Evolutionary conservation across 2,888 invertebrate genomes (phyloP), one percentile per base, ranked within the genome.

Genomic region (Volucella bombylans): DNA sequence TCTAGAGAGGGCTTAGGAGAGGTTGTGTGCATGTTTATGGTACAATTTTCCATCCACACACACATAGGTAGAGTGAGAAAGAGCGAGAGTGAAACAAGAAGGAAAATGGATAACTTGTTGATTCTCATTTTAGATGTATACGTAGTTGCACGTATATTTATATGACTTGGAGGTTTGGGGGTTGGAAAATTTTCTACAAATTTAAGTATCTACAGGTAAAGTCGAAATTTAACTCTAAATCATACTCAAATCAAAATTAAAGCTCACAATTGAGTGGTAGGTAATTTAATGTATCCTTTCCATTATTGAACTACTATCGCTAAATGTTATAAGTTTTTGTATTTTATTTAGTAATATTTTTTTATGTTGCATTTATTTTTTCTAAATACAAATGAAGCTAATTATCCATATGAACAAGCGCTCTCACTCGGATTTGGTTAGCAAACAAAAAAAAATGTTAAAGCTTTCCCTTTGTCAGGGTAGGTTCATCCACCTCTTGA

Each of bases 191-290:
- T 85, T 85, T 55, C 67, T 72, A 62, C 39, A 64, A 85, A 81
- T 81, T 81, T 77, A 81, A 85, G 85, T 81, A 85, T 85, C 85
- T 81, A 85, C 85, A 85, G 85, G 85, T 85, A 72, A 76, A 81
- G 47, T 61, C 62, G 1, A 50, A 61, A 73, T 71, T 62, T 67
- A 49, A 55, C 64, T 38, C 54, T 59, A n/a, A n/a, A 74, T 47
- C 67, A 8, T 10, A 41, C 14, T 14, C n/a, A n/a, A n/a, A n/a
- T 43, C 8, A 31, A 52, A 45, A 14, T 52, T 50, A 55, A 67
- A 14, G 38, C 50, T 12, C 4, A 62, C 31, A 23, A 55, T 14
- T 45, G 43, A 69, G 52, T 23, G n/a, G n/a, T n/a, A n/a, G 23
- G 23, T 23, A 23, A 23, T 23, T 23, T 23, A 23, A 23, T 2